These are phyloP conservation scores for Lordiphosa mommai DNA, from an alignment of 1,140 invertebrate species.

Conservation along the genomic window DNA sequence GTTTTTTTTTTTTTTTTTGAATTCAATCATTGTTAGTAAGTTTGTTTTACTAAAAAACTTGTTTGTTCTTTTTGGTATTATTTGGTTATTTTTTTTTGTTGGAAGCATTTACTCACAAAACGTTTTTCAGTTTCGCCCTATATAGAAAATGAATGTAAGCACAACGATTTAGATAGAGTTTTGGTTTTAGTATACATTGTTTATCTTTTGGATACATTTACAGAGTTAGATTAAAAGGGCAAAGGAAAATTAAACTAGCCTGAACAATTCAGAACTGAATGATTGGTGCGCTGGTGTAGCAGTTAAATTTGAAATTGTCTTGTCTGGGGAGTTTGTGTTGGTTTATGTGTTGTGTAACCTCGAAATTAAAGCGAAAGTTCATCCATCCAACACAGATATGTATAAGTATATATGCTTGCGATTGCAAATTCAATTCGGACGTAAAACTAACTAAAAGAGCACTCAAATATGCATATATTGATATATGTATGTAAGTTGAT, in stretches of 20 bases:
- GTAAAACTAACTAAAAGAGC: slow-evolving; percentile 60
- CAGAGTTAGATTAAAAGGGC: slow-evolving; percentile 2
- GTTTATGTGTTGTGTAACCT: no score
- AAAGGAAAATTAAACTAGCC: no score
- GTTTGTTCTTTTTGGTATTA: slow-evolving; percentile 18
- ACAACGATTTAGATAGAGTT: slow-evolving; percentile 73
- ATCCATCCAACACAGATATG: slow-evolving; percentile 4
- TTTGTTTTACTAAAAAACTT: slow-evolving; percentile 38
- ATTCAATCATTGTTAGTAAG: slow-evolving; percentile 59
- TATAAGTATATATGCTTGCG: slow-evolving; percentile 16
- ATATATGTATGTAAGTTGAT: slow-evolving; percentile 33
- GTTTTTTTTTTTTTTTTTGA: slow-evolving; percentile 30
- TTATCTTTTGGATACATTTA: slow-evolving; percentile 8
- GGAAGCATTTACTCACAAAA: slow-evolving; percentile 80
- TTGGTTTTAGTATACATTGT: slow-evolving; percentile 71
- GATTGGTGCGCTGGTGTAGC: no score
- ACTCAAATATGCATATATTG: slow-evolving; percentile 59
- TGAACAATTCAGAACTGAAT: no score
- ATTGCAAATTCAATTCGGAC: slow-evolving; percentile 15
- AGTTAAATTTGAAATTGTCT: no score
- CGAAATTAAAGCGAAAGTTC: no score
- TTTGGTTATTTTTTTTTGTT: slow-evolving; percentile 44
- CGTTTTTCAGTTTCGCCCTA: slow-evolving; percentile 80
- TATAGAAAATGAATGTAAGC: slow-evolving; percentile 79
- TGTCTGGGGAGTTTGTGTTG: no score